These are phyloP conservation scores for Tangara arthus DNA, from an alignment of 2,797 vertebrate species.

Conservation along the genomic window DNA sequence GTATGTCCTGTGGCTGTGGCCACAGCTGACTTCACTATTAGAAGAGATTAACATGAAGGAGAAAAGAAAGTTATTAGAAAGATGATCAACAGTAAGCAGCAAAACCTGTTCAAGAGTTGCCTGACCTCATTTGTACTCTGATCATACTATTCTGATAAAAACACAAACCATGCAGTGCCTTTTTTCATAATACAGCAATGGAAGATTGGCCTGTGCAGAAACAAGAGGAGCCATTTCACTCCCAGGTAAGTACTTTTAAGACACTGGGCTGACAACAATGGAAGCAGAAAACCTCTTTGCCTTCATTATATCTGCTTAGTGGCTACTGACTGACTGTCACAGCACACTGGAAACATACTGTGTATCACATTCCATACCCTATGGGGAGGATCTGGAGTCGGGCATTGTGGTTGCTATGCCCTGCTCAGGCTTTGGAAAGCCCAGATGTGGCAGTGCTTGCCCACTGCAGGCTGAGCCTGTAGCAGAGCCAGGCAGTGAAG, in stretches of 20 bases:
- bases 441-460: neutral
- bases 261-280: neutral
- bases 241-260: neutral
- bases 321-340: neutral
- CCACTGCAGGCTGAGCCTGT: neutral
- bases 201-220: neutral
- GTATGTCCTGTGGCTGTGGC: neutral
- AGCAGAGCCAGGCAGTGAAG: neutral
- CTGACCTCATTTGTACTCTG: neutral
- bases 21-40: conserved; percentile 1
- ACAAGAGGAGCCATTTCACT: neutral
- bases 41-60: neutral
- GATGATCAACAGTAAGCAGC: neutral
- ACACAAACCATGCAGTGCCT: neutral
- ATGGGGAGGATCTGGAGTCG: neutral
- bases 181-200: neutral
- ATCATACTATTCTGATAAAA: neutral
- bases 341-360: neutral
- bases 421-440: neutral
- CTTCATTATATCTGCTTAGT: neutral
- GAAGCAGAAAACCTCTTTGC: neutral
- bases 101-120: neutral
- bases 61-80: conserved; percentile 9
- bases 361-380: neutral
- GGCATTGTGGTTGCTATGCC: neutral